Conservation (phyloP, 1,140 invertebrate genomes). For the Oscheius sp. region DNA sequence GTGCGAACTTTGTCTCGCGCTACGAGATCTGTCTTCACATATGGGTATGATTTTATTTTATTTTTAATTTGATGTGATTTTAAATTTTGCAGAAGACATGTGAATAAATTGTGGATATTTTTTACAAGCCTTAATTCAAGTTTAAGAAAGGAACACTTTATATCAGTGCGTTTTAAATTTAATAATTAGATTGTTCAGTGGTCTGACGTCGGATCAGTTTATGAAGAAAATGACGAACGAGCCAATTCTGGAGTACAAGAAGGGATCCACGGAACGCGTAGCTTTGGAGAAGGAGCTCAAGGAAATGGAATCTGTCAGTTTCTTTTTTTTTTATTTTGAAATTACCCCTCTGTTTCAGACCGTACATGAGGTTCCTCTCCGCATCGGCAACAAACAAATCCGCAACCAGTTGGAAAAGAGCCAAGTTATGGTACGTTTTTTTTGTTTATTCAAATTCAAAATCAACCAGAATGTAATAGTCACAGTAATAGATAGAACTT, state of each 20-base stretch:
- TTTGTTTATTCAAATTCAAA: neutral
- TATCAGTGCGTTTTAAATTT: neutral
- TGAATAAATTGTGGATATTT: too few relatives aligned
- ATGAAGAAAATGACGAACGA: slow-evolving; percentile 64
- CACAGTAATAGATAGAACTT: too few relatives aligned
- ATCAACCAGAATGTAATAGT: neutral
- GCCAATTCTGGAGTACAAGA: slow-evolving; percentile 70
- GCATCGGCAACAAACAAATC: slow-evolving; percentile 55
- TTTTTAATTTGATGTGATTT: too few relatives aligned
- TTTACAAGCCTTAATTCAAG: too few relatives aligned
- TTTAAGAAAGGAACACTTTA: neutral
- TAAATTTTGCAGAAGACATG: too few relatives aligned
- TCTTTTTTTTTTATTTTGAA: too few relatives aligned
- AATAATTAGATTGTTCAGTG: slow-evolving; percentile 40
- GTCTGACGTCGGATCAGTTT: slow-evolving; percentile 57
- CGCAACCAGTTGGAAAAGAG: slow-evolving; percentile 46
- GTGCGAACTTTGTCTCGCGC: neutral
- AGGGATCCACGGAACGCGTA: slow-evolving; percentile 77
- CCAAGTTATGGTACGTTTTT: slow-evolving; percentile 54
- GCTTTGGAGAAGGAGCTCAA: slow-evolving; percentile 70
- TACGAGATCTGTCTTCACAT: neutral
- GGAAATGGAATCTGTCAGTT: slow-evolving; percentile 50
- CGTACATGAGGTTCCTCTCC: slow-evolving; percentile 47
- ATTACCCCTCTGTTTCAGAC: slow-evolving; percentile 16
- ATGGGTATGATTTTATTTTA: neutral